Base-by-base conservation (phyloP, 2,113 vertebrate genomes). In the Oxyura jamaicensis region DNA sequence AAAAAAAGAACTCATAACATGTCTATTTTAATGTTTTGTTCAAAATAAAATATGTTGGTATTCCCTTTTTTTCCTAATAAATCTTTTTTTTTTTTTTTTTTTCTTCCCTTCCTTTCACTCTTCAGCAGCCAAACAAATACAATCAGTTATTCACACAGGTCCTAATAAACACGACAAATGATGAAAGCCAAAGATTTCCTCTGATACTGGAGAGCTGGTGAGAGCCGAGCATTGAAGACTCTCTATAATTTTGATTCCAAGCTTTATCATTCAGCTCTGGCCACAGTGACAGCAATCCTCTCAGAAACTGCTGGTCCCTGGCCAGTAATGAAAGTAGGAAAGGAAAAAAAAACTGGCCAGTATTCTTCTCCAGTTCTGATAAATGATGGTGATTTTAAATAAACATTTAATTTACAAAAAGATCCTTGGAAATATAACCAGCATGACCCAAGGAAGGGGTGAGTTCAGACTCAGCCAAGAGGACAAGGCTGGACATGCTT, bases 231-330 rank as follows among this genome's bases (percentile, higher is more conserved):
- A 73, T 0, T 55, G 46, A 92, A 50, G 13, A 3, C 0, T 52
- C 28, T 83, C 86, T 67, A 0, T 69, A 79, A 90, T 88, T 94
- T 85, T 44, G 6, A 83, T 77, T 63, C 35, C 48, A 86, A 46
- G 44, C 50, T 77, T 91, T 44, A 56, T 90, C 41, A 29, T 55
- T 74, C 74, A 46, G 6, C n/a, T 76, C 82, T 94, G 85, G 62
- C 29, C 33, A 55, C 13, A 44, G 33, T 10, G 22, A 48, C 59
- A 80, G 12, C 6, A 41, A 59, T 74, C 50, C 28, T 71, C 79
- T 77, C 72, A 25, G 21, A 69, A 77, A 62, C 17, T 44, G 41
- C 33, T 48, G 31, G 6, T 71, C 25, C 36, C 41, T 71, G 52
- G 68, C 68, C 68, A 74, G 33, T 9, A 28, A 59, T 46, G 41